Percentiles rank a stretch among this genome's conserved stretches.
Conservation (phyloP, 2,888 invertebrate genomes). For the Tromatobia lineatoria region DNA sequence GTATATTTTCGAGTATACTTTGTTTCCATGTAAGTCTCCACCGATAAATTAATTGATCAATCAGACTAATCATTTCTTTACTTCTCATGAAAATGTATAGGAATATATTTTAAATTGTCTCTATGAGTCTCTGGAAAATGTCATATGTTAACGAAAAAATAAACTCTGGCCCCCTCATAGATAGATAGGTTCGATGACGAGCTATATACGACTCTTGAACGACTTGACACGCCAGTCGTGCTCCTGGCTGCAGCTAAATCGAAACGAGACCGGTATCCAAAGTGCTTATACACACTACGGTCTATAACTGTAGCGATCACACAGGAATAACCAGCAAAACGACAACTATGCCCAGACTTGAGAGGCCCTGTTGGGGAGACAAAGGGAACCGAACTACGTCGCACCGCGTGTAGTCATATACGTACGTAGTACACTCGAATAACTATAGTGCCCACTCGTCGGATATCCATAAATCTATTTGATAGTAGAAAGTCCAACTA, state of each 20-base stretch:
- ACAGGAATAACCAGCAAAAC: slow-evolving; percentile 49
- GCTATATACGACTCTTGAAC: slow-evolving; percentile 6
- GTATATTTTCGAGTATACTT: no score
- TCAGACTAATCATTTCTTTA: no score
- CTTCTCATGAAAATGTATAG: no score
- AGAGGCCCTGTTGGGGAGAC: slow-evolving; percentile 30
- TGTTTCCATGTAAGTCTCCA: no score
- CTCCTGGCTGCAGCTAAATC: slow-evolving; percentile 31
- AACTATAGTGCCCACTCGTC: slow-evolving; percentile 58
- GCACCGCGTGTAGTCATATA: slow-evolving; percentile 5
- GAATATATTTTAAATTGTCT: no score
- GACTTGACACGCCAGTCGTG: slow-evolving; percentile 46
- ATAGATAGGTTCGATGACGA: background rate
- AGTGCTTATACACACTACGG: slow-evolving; percentile 14
- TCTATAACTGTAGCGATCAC: slow-evolving; percentile 53
- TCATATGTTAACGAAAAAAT: background rate
- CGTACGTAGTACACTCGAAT: slow-evolving; percentile 14
- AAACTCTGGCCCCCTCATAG: background rate
- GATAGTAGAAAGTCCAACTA: slow-evolving; percentile 84
- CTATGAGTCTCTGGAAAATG: no score
- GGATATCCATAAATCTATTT: slow-evolving; percentile 84
- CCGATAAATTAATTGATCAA: no score
- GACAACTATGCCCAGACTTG: slow-evolving; percentile 30
- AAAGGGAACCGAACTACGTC: slow-evolving; percentile 57
- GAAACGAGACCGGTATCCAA: slow-evolving; percentile 50